Evolutionary conservation across 2,888 invertebrate species (phyloP), one percentile per base, ranked within the genome.

Genomic region (Synergus japonicus): DNA sequence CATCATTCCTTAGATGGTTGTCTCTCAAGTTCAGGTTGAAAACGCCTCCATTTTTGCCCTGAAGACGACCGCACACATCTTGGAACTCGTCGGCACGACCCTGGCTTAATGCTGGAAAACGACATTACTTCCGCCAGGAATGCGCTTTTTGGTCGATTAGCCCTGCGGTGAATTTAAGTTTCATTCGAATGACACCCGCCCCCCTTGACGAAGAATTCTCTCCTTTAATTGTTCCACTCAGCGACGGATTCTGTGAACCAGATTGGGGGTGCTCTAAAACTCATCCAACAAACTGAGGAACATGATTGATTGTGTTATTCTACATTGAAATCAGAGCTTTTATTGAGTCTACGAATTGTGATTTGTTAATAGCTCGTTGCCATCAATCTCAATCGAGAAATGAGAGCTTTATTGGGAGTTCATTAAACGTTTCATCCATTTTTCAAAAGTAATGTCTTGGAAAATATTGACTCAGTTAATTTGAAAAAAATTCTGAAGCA

Each of bases 71-170:
- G 65, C 65, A 65, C 65, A 41, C 65, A 65, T 65, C 65, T 65
- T 65, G 65, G 65, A 65, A 65, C 65, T 65, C 65, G 65, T 37
- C 65, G 43, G 65, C 41, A 65, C 65, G 64, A 76, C 67, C 76
- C 66, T 79, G 73, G 46, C 65, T 65, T 65, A 78, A 73, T 65
- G 44, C 49, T 76, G 79, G 85, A 87, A 83, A 78, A 81, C 83
- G 85, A 86, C 86, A 89, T 90, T 89, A 90, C 87, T 91, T 90
- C 88, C 88, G 87, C 88, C 87, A 88, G 89, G 83, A 87, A 88
- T 88, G 88, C 86, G 84, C 84, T 87, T 88, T 86, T 88, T 88
- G 87, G 86, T 90, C 89, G 91, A 90, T 91, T 91, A 91, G 89
- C 90, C 86, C 84, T 87, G 89, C 86, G 88, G 88, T 86, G 86